Percentiles rank a stretch among this genome's conserved stretches.
Evolutionary conservation across 2,113 vertebrate genomes (phyloP).

Genomic region (Rhinoptilus africanus): DNA sequence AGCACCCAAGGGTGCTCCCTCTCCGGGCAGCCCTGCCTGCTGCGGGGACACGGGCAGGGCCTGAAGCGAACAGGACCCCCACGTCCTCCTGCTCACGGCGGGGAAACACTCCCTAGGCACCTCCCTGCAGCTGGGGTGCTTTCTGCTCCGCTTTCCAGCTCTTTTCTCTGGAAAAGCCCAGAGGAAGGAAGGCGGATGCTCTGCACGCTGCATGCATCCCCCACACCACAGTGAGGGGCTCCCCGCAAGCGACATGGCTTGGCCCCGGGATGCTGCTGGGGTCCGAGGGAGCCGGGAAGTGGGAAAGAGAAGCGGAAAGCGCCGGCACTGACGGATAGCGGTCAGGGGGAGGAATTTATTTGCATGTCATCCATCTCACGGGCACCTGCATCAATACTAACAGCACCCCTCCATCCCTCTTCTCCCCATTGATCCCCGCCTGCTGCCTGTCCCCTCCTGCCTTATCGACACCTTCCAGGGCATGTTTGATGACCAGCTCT

Average conservation of each 20-base stretch:
- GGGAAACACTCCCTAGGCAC: background rate
- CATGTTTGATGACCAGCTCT: background rate
- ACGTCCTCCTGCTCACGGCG: rapidly evolving
- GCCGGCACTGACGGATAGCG: rapidly evolving
- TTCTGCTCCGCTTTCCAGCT: background rate
- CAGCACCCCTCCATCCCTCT: background rate
- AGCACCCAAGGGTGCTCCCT: background rate
- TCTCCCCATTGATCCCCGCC: background rate
- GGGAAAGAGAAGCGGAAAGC: background rate
- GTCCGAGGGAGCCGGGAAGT: rapidly evolving
- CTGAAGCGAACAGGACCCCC: background rate
- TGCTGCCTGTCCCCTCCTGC: background rate
- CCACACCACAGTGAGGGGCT: rapidly evolving
- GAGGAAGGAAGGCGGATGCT: background rate
- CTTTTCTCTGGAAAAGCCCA: background rate
- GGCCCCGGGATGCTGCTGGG: rapidly evolving
- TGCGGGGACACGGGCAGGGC: background rate
- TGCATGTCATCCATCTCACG: background rate
- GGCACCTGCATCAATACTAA: background rate
- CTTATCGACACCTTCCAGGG: background rate
- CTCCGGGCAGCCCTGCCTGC: background rate
- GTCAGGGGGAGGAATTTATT: background rate
- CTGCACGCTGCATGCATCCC: background rate
- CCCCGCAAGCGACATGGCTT: rapidly evolving
- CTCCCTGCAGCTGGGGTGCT: background rate